These are phyloP conservation scores for Toxotes chatareus DNA, from an alignment of 2,113 vertebrate genomes.

Conservation along the genomic window DNA sequence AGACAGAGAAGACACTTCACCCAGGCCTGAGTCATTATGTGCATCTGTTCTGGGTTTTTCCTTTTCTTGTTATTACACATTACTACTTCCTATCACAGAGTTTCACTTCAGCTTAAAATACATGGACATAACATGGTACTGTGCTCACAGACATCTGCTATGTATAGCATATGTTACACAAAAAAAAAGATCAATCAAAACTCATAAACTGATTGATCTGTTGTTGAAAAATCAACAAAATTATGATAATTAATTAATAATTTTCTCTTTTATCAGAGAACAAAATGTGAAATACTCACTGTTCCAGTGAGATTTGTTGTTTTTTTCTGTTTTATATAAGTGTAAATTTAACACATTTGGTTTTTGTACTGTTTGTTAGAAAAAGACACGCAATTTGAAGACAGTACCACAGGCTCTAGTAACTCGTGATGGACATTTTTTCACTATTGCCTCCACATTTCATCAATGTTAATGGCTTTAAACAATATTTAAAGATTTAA, in stretches of 20 bases:
- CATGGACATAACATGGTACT: too few relatives aligned
- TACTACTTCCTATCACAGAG: neutral
- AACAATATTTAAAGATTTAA: neutral
- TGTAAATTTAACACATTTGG: too few relatives aligned
- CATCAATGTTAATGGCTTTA: too few relatives aligned
- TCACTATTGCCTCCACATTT: neutral
- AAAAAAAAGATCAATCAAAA: too few relatives aligned
- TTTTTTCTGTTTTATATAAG: too few relatives aligned
- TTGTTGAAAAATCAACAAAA: neutral
- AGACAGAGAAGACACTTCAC: neutral
- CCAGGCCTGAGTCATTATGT: neutral
- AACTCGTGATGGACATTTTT: too few relatives aligned
- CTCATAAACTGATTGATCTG: neutral
- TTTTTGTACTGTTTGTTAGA: too few relatives aligned
- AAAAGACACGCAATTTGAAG: neutral
- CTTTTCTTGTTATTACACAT: too few relatives aligned
- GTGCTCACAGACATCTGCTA: neutral
- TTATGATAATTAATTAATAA: too few relatives aligned
- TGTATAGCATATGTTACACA: too few relatives aligned
- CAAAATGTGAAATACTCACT: too few relatives aligned
- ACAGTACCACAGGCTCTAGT: neutral
- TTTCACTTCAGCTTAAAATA: neutral
- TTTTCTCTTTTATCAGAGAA: neutral
- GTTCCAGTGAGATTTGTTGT: too few relatives aligned
- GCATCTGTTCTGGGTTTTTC: neutral